Evolutionary conservation across 2,797 vertebrate species (phyloP).

Genomic region (Molothrus aeneus): DNA sequence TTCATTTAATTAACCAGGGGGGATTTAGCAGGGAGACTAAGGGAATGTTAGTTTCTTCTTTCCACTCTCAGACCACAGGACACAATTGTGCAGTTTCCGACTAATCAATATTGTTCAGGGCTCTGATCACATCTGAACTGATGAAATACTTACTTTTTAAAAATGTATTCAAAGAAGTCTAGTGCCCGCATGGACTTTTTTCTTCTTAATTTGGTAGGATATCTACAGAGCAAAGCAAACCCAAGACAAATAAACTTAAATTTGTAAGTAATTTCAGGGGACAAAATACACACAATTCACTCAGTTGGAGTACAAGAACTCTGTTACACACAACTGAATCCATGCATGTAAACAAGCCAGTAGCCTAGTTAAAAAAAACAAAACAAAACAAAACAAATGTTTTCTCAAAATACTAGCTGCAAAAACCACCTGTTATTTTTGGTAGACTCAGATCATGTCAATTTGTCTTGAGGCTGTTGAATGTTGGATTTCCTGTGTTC

Average conservation of each 20-base stretch:
- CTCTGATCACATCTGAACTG: background rate
- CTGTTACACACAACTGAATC: background rate
- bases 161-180: background rate
- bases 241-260: background rate
- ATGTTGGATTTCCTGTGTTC: background rate
- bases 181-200: background rate
- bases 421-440: background rate
- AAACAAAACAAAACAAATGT: background rate
- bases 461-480: background rate
- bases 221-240: background rate
- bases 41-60: background rate
- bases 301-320: background rate
- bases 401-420: background rate
- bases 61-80: background rate
- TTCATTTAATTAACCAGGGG: background rate
- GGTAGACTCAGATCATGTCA: background rate
- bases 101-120: background rate
- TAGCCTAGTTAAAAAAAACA: background rate
- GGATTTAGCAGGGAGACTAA: background rate
- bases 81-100: background rate
- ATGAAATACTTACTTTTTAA: background rate
- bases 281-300: background rate
- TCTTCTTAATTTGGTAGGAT: background rate
- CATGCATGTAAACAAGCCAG: background rate
- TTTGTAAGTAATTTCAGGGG: background rate